Evolutionary conservation across 2,888 invertebrate genomes (phyloP), one percentile per base, ranked within the genome.

Genomic region (Orchestes rusci): DNA sequence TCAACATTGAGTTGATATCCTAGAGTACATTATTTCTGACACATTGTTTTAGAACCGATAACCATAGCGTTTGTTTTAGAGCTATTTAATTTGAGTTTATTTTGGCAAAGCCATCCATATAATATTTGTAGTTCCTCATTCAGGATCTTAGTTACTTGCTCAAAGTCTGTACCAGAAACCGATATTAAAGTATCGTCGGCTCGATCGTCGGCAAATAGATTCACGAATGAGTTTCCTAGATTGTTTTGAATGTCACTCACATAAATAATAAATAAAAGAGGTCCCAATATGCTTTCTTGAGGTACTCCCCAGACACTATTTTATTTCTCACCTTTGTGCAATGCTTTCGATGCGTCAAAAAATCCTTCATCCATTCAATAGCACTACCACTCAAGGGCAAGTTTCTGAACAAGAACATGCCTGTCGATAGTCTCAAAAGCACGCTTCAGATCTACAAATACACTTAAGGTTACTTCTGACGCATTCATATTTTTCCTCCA

Each of bases 161-260:
- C 8, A 15, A 16, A 34, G 34, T 34, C 17, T 3, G n/a, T 34
- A 5, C 34, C 41, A 8, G 33, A 32, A 12, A 31, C 17, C 15
- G 27, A 41, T 18, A 34, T 41, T 12, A 31, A 31, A 30, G 31
- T 39, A 12, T 37, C 39, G 31, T 30, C 32, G 20, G 39, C 31
- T 31, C 30, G 31, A 12, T 37, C 39, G 31, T 30, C 32, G 20
- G 39, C 31, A 39, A 39, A 39, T 16, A 39, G 31, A 27, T 31
- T 31, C 13, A 39, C 16, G 20, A 39, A 30, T 16, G 34, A 33
- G n/a, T 13, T 34, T 8, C 23, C 34, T 8, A 41, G 16, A 13
- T 19, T 16, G 7, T n/a, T 20, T 16, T 41, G 16, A 16, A 34
- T 13, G 15, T 34, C 19, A 34, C 34, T 41, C 5, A 41, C 33